A percentile compares a stretch with the other conserved stretches of the same genome.
These are phyloP conservation scores for Fragum sueziense DNA, from an alignment of 2,888 invertebrate genomes.

Conservation along the genomic window DNA sequence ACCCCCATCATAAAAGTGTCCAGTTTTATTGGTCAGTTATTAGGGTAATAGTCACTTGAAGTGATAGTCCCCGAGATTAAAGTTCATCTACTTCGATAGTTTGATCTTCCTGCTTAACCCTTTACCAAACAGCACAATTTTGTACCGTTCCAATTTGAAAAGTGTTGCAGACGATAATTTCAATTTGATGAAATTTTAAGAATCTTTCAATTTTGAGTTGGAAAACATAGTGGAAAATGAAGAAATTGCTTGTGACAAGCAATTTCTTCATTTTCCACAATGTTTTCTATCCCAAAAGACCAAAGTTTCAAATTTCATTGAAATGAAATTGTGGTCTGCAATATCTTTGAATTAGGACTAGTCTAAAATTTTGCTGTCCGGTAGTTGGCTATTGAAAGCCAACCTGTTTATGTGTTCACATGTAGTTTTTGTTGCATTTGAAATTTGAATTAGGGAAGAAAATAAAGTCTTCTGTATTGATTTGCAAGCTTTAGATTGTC, in stretches of 20 bases:
- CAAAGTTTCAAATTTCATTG: too few relatives aligned
- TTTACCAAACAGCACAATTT: neutral
- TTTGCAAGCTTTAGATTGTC: too few relatives aligned
- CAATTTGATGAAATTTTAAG: too few relatives aligned
- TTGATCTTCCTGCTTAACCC: neutral
- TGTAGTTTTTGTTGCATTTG: too few relatives aligned
- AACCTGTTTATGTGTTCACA: too few relatives aligned
- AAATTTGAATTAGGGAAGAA: too few relatives aligned
- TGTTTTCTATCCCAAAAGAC: neutral
- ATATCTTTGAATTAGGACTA: too few relatives aligned
- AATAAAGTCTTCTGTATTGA: too few relatives aligned
- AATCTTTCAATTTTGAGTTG: neutral
- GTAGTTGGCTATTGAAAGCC: too few relatives aligned
- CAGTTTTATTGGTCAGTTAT: conserved; percentile 19
- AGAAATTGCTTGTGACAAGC: neutral
- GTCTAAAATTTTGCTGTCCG: too few relatives aligned
- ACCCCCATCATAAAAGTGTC: conserved; percentile 9
- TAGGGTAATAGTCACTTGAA: conserved; percentile 7
- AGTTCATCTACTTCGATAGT: neutral
- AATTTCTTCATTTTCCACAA: conserved; percentile 1
- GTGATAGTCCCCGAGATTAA: neutral
- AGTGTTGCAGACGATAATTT: too few relatives aligned
- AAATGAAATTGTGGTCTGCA: too few relatives aligned
- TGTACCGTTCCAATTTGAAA: neutral
- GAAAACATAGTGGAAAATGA: neutral